phyloP scores from a whole-genome alignment of 1,140 invertebrate species.

The Diorhabda carinulata region DNA sequence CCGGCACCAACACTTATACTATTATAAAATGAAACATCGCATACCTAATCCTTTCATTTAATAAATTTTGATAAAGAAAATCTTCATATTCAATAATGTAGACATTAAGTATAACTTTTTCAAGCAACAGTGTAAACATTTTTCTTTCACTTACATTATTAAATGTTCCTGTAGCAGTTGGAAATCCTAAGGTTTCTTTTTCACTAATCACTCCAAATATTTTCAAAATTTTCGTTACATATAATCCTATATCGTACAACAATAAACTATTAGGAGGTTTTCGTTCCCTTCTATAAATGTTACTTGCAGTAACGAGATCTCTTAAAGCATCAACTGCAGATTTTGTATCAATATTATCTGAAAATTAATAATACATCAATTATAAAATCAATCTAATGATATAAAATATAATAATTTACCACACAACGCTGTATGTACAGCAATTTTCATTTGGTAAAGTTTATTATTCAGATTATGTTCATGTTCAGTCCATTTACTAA shows the following conservation, averaged over 20 bases:
- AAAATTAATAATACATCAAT: slow-evolving; percentile 30
- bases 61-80: too few relatives aligned
- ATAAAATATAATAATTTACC: slow-evolving; percentile 52
- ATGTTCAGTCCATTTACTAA: slow-evolving; percentile 60
- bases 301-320: slow-evolving; percentile 75
- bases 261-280: slow-evolving; percentile 58
- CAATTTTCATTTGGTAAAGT: slow-evolving; percentile 61
- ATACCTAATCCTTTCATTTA: too few relatives aligned
- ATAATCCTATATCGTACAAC: slow-evolving; percentile 66
- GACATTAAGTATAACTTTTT: too few relatives aligned
- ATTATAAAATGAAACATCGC: too few relatives aligned
- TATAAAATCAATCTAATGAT: not conserved
- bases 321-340: slow-evolving; percentile 76
- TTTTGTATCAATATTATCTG: slow-evolving; percentile 94
- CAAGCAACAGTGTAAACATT: too few relatives aligned
- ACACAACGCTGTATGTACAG: slow-evolving; percentile 84
- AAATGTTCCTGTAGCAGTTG: slow-evolving; percentile 51
- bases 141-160: slow-evolving; percentile 52
- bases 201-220: slow-evolving; percentile 83
- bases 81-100: too few relatives aligned
- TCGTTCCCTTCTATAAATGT: slow-evolving; percentile 78
- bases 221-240: slow-evolving; percentile 82
- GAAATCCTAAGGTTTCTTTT: slow-evolving; percentile 75
- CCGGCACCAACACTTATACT: too few relatives aligned
- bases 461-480: slow-evolving; percentile 69